These are phyloP conservation scores for Eurystomus glaucurus DNA, from an alignment of 2,797 vertebrate genomes.

Conservation along the genomic window DNA sequence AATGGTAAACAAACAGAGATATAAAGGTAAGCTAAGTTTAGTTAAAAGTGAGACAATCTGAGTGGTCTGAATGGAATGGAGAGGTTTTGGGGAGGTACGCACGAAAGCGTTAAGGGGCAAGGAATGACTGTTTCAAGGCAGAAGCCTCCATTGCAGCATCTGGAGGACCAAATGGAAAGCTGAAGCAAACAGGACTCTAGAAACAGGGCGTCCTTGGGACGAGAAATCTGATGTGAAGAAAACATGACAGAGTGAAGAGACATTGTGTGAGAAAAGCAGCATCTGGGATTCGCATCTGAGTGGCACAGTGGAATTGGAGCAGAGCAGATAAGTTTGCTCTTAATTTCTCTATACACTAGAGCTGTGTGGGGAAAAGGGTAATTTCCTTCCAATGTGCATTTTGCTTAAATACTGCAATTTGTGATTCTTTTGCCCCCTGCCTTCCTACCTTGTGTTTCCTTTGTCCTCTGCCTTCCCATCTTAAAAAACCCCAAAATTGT, in stretches of 20 bases:
- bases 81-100: not conserved
- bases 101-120: not conserved
- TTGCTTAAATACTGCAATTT: constrained; percentile 11
- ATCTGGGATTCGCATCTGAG: constrained; percentile 39
- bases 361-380: not conserved
- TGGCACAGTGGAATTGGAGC: constrained; percentile 31
- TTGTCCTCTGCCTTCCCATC: not conserved
- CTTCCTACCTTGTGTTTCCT: not conserved
- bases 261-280: constrained; percentile 39
- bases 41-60: not conserved
- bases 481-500: not conserved
- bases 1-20: not conserved
- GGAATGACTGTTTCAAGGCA: not conserved
- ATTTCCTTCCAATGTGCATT: constrained; percentile 17
- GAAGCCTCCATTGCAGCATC: not conserved
- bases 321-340: constrained; percentile 49
- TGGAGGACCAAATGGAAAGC: constrained; percentile 9
- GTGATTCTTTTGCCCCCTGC: constrained; percentile 4
- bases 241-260: not conserved
- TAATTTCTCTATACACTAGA: constrained; percentile 14
- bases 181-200: not conserved
- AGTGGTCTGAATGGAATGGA: not conserved
- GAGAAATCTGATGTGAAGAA: constrained; percentile 29
- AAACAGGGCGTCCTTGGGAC: not conserved
- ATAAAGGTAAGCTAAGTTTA: not conserved